phyloP scores from a whole-genome alignment of 2,888 invertebrate species.

The Brassicogethes aeneus region DNA sequence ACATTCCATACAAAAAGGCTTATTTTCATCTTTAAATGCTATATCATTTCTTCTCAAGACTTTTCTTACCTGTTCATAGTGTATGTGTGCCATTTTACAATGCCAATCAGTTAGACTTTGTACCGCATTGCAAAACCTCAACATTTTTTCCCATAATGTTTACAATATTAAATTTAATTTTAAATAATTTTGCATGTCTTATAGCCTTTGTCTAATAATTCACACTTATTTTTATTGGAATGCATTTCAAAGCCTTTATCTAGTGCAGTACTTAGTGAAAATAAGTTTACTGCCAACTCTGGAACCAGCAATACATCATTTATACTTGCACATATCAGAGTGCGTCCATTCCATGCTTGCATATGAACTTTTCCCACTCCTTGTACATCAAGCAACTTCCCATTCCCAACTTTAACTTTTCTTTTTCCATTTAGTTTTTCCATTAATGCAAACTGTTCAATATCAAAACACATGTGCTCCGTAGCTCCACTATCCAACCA shows the following conservation, averaged over 20 bases:
- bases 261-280: conserved; percentile 10
- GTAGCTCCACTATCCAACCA: conserved; percentile 11
- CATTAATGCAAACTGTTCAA: background rate
- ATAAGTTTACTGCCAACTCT: conserved; percentile 11
- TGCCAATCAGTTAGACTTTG: conserved; percentile 9
- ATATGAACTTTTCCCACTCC: conserved; percentile 10
- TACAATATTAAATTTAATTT: background rate
- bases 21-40: conserved; percentile 6
- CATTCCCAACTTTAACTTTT: conserved; percentile 12
- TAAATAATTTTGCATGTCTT: conserved; percentile 3
- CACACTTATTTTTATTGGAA: conserved; percentile 8
- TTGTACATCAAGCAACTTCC: conserved; percentile 8
- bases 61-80: conserved; percentile 8
- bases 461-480: conserved; percentile 10
- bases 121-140: no score
- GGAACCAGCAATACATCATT: conserved; percentile 12
- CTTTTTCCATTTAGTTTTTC: conserved; percentile 1
- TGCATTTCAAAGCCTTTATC: conserved; percentile 11
- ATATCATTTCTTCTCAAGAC: conserved; percentile 8
- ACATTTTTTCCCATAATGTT: background rate
- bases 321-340: conserved; percentile 11
- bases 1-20: conserved; percentile 9
- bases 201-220: conserved; percentile 6
- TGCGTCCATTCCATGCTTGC: conserved; percentile 9
- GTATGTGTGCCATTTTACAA: conserved; percentile 8